These are phyloP conservation scores for Aphrophora alni DNA, from an alignment of 2,888 invertebrate species.

Conservation along the genomic window DNA sequence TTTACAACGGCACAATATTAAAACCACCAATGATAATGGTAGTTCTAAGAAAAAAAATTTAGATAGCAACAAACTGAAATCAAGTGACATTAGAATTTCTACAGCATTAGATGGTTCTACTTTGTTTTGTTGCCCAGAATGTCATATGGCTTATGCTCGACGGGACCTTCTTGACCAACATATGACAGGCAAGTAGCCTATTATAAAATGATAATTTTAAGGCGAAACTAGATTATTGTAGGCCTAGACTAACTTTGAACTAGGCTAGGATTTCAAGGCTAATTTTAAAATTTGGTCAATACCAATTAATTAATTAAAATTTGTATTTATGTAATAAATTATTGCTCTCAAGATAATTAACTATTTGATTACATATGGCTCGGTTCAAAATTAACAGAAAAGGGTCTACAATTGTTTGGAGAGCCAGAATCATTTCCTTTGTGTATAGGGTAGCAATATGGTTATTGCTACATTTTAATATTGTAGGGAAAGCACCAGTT, in stretches of 20 bases:
- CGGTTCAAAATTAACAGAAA: too few species aligned
- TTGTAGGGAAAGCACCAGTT: too few species aligned
- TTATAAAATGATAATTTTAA: neutral
- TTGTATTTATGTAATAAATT: too few species aligned
- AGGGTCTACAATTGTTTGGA: too few species aligned
- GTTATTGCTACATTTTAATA: too few species aligned
- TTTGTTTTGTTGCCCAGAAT: slow-evolving; percentile 28
- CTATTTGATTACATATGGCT: too few species aligned
- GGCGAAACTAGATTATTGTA: neutral
- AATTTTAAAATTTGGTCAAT: too few species aligned
- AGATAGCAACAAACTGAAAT: slow-evolving; percentile 4
- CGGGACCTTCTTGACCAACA: slow-evolving; percentile 27
- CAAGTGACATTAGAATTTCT: slow-evolving; percentile 16
- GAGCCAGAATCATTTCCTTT: too few species aligned
- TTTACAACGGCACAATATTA: slow-evolving; percentile 26
- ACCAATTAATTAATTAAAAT: too few species aligned
- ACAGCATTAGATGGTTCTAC: slow-evolving; percentile 28
- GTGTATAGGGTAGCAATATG: too few species aligned
- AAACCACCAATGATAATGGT: neutral
- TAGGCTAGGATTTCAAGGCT: neutral
- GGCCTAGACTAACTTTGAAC: neutral
- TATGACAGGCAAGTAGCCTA: slow-evolving; percentile 11
- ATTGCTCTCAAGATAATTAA: too few species aligned
- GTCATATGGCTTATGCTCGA: slow-evolving; percentile 20
- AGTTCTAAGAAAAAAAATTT: slow-evolving; percentile 3